phyloP scores from a whole-genome alignment of 2,113 vertebrate species.

The Calidris pygmaea region DNA sequence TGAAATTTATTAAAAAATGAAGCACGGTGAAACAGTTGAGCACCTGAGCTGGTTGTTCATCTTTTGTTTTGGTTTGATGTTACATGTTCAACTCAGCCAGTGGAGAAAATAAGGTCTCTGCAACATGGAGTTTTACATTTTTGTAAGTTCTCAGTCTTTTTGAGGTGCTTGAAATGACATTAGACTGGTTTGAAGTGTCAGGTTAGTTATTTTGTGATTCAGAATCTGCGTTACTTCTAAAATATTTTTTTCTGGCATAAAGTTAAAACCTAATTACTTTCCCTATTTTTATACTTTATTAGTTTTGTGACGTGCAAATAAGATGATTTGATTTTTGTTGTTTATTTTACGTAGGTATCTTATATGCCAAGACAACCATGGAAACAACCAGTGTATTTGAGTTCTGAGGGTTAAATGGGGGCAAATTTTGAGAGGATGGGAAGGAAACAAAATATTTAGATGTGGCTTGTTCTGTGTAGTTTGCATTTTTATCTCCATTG shows the following conservation, averaged over 20 bases:
- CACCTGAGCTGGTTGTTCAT: not conserved
- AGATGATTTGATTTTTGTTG: not conserved
- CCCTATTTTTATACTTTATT: not conserved
- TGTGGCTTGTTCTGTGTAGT: not conserved
- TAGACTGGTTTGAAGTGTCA: not conserved
- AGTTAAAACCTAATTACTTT: not conserved
- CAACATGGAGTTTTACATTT: not conserved
- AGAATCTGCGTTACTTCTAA: not conserved
- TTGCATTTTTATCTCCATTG: constrained; percentile 47
- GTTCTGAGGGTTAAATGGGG: not conserved
- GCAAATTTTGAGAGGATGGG: not conserved
- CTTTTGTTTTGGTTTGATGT: not conserved
- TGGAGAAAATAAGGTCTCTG: not conserved
- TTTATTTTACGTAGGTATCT: not conserved
- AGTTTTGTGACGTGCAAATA: not conserved
- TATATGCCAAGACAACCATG: not conserved
- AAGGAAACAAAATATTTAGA: not conserved
- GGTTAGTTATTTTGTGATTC: not conserved
- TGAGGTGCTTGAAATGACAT: not conserved
- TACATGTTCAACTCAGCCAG: not conserved
- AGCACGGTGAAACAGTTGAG: not conserved
- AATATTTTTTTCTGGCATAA: not conserved
- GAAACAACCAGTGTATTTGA: not conserved
- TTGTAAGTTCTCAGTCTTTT: not conserved
- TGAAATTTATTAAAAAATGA: not conserved